These are phyloP conservation scores for Cyclopterus lumpus DNA, from an alignment of 2,797 vertebrate species.

Conservation along the genomic window DNA sequence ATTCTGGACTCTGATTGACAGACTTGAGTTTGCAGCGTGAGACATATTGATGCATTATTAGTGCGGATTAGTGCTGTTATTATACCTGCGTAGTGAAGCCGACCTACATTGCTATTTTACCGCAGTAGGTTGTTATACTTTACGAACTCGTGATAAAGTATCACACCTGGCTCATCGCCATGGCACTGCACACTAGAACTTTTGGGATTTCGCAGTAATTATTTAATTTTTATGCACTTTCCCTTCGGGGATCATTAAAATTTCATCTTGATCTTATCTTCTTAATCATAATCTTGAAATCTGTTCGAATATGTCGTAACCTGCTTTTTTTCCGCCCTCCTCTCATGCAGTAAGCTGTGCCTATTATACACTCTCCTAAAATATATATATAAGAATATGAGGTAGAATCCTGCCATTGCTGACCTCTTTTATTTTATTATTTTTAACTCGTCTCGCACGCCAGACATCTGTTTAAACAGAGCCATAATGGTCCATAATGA, in stretches of 20 bases:
- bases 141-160: slow-evolving; percentile 9
- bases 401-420: slow-evolving; percentile 27
- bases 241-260: slow-evolving; percentile 72
- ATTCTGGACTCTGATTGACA: slow-evolving; percentile 40
- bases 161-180: slow-evolving; percentile 33
- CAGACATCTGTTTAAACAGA: slow-evolving; percentile 62
- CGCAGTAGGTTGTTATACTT: not conserved
- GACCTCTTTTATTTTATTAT: not conserved
- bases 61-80: slow-evolving; percentile 19
- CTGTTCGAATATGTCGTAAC: slow-evolving; percentile 65
- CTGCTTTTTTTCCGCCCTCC: slow-evolving; percentile 58
- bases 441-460: slow-evolving; percentile 25
- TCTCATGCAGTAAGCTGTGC: slow-evolving; percentile 58
- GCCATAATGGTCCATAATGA: slow-evolving; percentile 68
- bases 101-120: slow-evolving; percentile 6
- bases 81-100: not conserved
- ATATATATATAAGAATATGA: slow-evolving; percentile 21
- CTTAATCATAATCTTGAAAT: slow-evolving; percentile 69
- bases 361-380: slow-evolving; percentile 43
- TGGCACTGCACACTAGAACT: slow-evolving; percentile 30
- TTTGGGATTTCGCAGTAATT: slow-evolving; percentile 59
- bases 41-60: slow-evolving; percentile 56
- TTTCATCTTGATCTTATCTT: slow-evolving; percentile 72
- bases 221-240: slow-evolving; percentile 63
- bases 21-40: slow-evolving; percentile 42